Conservation (phyloP, 2,113 vertebrate species). For the Dendropsophus ebraccatus region DNA sequence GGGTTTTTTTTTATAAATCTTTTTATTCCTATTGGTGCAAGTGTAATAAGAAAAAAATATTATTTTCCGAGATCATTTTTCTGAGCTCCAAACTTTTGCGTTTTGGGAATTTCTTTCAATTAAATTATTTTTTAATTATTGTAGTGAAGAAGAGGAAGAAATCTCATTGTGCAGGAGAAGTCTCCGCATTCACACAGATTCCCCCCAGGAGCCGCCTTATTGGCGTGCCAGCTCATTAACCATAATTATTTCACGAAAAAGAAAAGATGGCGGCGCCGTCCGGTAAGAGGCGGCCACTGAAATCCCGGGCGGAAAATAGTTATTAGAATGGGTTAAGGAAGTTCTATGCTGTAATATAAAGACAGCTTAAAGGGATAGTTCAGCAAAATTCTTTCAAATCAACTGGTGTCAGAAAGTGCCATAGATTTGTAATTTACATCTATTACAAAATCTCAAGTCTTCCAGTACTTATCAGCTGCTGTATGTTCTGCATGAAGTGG, state of each 20-base stretch:
- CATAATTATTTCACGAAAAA: neutral
- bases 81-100: neutral
- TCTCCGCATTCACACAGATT: neutral
- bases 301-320: too few species aligned
- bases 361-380: neutral
- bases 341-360: neutral
- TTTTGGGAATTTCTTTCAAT: constrained; percentile 30
- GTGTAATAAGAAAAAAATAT: too few species aligned
- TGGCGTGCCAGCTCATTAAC: constrained; percentile 28
- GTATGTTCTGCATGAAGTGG: too few species aligned
- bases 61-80: neutral
- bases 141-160: neutral
- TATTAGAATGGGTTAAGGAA: neutral
- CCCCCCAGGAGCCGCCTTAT: constrained; percentile 13
- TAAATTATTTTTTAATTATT: constrained; percentile 27
- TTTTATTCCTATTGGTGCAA: neutral
- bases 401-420: too few species aligned
- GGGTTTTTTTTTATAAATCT: too few species aligned
- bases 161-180: neutral
- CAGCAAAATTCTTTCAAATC: too few species aligned
- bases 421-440: too few species aligned
- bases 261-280: neutral
- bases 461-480: too few species aligned
- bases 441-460: too few species aligned
- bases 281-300: neutral